Base-by-base conservation (phyloP, 2,888 invertebrate genomes). In the Metalampra italica region DNA sequence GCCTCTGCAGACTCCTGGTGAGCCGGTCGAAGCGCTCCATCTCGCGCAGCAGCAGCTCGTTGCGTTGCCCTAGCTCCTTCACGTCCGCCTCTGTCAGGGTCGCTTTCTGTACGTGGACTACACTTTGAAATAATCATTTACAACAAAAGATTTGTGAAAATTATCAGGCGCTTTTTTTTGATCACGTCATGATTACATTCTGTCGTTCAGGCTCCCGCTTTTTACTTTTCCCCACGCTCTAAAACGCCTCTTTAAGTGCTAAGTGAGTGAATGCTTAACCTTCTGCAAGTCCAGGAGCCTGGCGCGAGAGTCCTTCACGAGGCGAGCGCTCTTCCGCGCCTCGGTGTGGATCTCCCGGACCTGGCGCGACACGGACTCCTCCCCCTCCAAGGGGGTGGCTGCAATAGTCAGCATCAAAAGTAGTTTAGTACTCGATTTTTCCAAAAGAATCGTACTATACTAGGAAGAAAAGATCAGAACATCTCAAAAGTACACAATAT, bases 21-120 rank as follows among this genome's bases (percentile, higher is more conserved):
- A 92, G 90, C 13, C 86, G 79, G 56, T 93, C 93, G 52, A 93
- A 91, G 38, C 92, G 83, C 14, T 88, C 84, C 86, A 93, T 90
- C 64, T 92, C 93, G 3, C 87, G 79, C 46, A 91, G 90, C 0
- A 93, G 74, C 49, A 90, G 70, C 29, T 88, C 86, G 57, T 93
- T 92, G 45, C 92, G 90, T 36, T 90, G 84, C 30, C 91, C 90
- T 9, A 93, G 69, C 55, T 89, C 88, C 48, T 76, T 77, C 0
- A 91, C 88, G 60, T 94, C 93, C 0, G 78, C 78, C 41, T 92
- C 91, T 0, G 91, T 91, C 62, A 93, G 77, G 46, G 82, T 81
- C 3, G 90, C 63, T 79, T 93, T 93, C 91, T 93, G 60, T 9
- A 57, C 60, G 46, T n/a, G 12, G 9, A 37, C 34, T 11, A 11